Conservation (phyloP, 2,888 invertebrate genomes). For the Tenthredo distinguenda region DNA sequence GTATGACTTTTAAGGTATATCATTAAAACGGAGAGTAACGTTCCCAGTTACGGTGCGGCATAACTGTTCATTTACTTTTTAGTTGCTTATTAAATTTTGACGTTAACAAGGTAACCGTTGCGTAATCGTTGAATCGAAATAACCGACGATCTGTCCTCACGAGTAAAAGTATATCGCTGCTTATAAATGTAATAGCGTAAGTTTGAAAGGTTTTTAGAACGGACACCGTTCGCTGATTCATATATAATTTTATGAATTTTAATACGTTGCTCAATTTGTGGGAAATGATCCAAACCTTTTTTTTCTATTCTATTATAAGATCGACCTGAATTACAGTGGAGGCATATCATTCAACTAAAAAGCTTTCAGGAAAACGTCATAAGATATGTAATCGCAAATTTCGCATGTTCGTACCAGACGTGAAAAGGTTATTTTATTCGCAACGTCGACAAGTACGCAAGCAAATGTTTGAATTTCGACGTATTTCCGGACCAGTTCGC, state of each 20-base stretch:
- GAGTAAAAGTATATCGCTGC: slow-evolving; percentile 9
- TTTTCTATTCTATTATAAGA: too few species aligned
- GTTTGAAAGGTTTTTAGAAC: slow-evolving; percentile 7
- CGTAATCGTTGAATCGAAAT: background rate
- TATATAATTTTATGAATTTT: background rate
- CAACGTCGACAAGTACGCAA: background rate
- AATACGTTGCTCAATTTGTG: background rate
- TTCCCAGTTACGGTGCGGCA: background rate
- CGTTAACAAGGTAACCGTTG: background rate
- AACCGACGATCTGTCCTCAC: background rate
- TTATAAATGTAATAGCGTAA: background rate
- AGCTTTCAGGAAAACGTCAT: background rate
- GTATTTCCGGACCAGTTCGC: background rate
- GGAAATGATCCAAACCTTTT: background rate
- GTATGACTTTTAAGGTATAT: background rate
- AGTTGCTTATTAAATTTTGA: background rate
- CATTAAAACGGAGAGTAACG: background rate
- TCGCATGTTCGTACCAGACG: background rate
- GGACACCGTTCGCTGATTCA: background rate
- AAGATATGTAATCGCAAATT: background rate
- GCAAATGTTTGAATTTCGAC: background rate
- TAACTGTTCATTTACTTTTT: background rate
- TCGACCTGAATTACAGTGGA: background rate
- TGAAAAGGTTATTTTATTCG: background rate
- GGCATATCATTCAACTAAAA: background rate